Conservation (phyloP, 2,888 invertebrate species). For the Xylota sylvarum region DNA sequence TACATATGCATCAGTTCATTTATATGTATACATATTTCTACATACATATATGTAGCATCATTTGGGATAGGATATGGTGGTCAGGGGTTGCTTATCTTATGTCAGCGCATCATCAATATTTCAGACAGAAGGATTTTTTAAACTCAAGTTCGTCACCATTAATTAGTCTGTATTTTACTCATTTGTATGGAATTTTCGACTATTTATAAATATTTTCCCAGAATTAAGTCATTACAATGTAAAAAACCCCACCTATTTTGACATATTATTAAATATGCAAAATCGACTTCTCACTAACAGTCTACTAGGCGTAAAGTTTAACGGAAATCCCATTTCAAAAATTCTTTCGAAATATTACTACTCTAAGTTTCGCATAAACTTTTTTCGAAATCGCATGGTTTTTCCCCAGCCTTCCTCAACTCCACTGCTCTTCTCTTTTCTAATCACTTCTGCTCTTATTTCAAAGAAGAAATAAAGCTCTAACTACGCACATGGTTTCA, state of each 20-base stretch:
- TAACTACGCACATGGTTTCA: conserved; percentile 64
- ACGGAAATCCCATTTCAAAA: conserved; percentile 56
- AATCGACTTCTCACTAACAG: not conserved
- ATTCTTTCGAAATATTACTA: conserved; percentile 41
- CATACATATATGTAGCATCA: too few species aligned
- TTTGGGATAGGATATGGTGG: too few species aligned
- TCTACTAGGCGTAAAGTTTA: not conserved
- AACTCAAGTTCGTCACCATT: too few species aligned
- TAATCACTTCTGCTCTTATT: conserved; percentile 22
- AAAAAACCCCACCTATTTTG: not conserved
- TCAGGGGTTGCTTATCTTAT: too few species aligned
- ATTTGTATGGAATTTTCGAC: too few species aligned
- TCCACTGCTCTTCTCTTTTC: not conserved
- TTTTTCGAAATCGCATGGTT: conserved; percentile 51
- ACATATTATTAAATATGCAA: not conserved
- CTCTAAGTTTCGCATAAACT: conserved; percentile 14
- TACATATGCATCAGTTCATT: too few species aligned
- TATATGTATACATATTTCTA: too few species aligned
- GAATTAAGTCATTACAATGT: not conserved
- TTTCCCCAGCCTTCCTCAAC: conserved; percentile 21
- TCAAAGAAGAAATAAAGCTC: conserved; percentile 48
- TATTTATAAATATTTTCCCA: too few species aligned
- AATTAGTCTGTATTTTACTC: too few species aligned
- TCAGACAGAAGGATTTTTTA: too few species aligned
- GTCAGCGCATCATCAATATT: too few species aligned